Base-by-base conservation (phyloP, 2,113 vertebrate genomes). In the Daboia siamensis region DNA sequence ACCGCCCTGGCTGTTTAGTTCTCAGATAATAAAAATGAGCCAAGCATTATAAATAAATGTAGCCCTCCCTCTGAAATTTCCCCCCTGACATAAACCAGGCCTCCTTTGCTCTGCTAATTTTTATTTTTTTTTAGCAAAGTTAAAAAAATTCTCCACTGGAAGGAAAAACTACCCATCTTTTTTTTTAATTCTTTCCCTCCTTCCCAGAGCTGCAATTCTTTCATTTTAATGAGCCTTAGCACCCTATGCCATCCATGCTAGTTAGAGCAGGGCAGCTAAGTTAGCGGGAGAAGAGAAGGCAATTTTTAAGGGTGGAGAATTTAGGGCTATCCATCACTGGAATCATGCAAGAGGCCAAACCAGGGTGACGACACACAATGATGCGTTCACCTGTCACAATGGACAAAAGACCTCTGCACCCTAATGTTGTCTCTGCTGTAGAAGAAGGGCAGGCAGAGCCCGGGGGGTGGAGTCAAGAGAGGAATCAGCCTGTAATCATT, bases 181-280 rank as follows among this genome's bases (percentile, higher is more conserved):
- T 26, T 21, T 10, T 59, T 39, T 39, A 39, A 12, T 89, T 59
- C 74, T 46, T 24, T 84, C 85, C 91, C 90, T 90, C 89, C 80
- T 91, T 80, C 52, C 91, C 93, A 91, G 92, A 88, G 90, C 87
- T 93, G 91, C 91, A 93, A 74, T 95, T 92, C 89, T 86, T 93
- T 95, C 84, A 46, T 93, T 91, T 91, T 92, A 95, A 95, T 95
- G 91, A 95, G 88, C 59, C 91, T 90, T 93, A 95, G 87, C 74
- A 39, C 21, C 44, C 46, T 48, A 29, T 74, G 55, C 39, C 88
- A 92, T 89, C 87, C 85, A 52, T 54, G 86, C 55, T 87, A 87
- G 0, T 69, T 48, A 26, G 89, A 80, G 5, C n/a, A 33, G 69
- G 17, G n/a, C 69, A 39, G 6, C 86, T 5, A 0, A 56, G 39